phyloP scores from a whole-genome alignment of 2,113 vertebrate genomes.

The Otus sunia region DNA sequence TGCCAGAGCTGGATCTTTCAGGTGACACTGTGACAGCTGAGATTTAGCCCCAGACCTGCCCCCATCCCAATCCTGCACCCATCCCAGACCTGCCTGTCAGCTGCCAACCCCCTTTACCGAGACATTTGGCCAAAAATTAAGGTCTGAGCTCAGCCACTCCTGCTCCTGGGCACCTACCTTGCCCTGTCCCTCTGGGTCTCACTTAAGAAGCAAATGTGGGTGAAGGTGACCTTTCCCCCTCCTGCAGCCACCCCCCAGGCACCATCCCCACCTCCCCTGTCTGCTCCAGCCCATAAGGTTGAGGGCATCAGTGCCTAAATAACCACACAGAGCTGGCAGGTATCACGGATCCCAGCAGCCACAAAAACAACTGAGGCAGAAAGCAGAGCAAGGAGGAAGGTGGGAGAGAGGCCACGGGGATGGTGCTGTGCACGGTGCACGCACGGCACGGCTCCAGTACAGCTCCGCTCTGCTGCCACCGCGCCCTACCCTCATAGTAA shows the following conservation, averaged over 20 bases:
- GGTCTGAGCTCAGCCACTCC: background rate
- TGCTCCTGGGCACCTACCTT: background rate
- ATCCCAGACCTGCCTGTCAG: background rate
- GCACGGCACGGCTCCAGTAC: accelerated
- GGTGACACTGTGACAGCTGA: background rate
- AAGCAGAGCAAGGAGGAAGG: background rate
- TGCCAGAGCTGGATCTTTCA: background rate
- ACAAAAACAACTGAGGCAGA: background rate
- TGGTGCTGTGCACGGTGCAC: background rate
- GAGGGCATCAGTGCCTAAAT: background rate
- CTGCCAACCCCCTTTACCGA: background rate
- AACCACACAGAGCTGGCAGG: accelerated
- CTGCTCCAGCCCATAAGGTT: background rate
- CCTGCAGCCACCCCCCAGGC: too few relatives aligned
- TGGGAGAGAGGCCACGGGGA: background rate
- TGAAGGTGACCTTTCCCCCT: background rate
- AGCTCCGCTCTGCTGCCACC: accelerated
- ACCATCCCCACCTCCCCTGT: background rate
- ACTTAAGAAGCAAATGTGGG: background rate
- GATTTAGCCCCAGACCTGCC: background rate
- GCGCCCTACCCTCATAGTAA: accelerated
- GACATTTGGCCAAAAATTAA: background rate
- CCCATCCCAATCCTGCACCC: background rate
- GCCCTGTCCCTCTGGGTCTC: background rate
- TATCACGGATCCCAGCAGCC: background rate